Evolutionary conservation across 2,888 invertebrate species (phyloP).

Genomic region (Pseudococcus jackbeardsleyi): DNA sequence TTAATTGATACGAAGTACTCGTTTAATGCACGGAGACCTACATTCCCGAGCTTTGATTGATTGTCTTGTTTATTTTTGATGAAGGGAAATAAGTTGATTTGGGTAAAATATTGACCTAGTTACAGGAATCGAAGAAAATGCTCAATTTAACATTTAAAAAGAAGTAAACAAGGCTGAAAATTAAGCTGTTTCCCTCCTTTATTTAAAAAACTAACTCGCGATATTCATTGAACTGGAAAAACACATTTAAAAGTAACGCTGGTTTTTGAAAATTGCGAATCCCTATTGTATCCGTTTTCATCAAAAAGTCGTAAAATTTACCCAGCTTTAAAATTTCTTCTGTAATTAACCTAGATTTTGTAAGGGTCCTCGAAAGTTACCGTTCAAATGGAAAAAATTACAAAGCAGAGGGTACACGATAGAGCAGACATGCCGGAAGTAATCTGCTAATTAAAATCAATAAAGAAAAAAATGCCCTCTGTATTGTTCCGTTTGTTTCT

Average conservation of each 20-base stretch:
- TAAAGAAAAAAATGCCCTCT: neutral
- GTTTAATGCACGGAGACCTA: too few relatives aligned
- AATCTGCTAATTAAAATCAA: conserved; percentile 4
- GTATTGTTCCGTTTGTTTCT: neutral
- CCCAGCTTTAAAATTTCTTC: neutral
- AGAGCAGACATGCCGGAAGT: neutral
- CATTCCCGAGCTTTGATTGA: too few relatives aligned
- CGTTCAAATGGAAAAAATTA: conserved; percentile 7
- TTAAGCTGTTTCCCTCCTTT: too few relatives aligned
- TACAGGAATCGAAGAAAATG: too few relatives aligned
- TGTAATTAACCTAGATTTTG: conserved; percentile 7
- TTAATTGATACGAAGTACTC: too few relatives aligned
- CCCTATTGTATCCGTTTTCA: neutral
- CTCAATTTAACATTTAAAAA: too few relatives aligned
- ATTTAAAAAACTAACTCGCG: neutral
- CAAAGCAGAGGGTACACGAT: neutral
- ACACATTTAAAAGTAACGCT: neutral
- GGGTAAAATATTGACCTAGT: too few relatives aligned
- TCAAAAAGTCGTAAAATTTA: neutral
- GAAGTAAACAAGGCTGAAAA: too few relatives aligned
- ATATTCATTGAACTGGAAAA: neutral
- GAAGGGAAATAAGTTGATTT: too few relatives aligned
- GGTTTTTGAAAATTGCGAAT: neutral
- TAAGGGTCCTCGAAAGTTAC: neutral
- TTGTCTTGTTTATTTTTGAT: too few relatives aligned